Conservation (phyloP, 2,113 vertebrate species). For the Cisticola juncidis region DNA sequence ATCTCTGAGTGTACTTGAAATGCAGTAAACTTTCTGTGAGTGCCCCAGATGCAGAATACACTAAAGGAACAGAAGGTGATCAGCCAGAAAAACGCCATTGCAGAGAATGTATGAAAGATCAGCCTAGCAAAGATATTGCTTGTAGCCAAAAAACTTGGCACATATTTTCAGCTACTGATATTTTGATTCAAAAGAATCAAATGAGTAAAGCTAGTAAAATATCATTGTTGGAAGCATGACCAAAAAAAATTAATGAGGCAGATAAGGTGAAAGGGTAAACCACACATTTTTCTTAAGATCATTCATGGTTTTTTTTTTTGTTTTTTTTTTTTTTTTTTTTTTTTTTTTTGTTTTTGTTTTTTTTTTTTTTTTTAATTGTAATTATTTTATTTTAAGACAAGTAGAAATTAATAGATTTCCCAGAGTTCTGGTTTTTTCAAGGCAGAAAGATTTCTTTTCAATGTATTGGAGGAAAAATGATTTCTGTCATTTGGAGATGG, state of each 20-base stretch:
- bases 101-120: not conserved
- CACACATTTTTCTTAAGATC: not conserved
- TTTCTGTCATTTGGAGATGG: not conserved
- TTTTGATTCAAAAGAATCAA: not conserved
- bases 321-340: not conserved
- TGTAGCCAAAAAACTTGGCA: not conserved
- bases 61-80: conserved; percentile 49
- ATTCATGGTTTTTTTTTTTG: not conserved
- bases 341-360: not conserved
- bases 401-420: not conserved
- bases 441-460: not conserved
- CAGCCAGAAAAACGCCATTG: not conserved
- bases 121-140: not conserved
- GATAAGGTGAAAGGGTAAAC: not conserved
- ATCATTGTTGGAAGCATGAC: not conserved
- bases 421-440: not conserved
- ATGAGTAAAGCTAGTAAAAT: not conserved
- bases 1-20: conserved; percentile 54
- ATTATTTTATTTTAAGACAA: not conserved
- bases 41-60: not conserved
- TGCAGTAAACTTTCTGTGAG: conserved; percentile 33
- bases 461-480: not conserved
- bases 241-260: not conserved
- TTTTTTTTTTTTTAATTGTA: not conserved
- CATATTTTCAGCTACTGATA: not conserved